phyloP scores from a whole-genome alignment of 2,113 vertebrate species.

The Oostethus manadensis region DNA sequence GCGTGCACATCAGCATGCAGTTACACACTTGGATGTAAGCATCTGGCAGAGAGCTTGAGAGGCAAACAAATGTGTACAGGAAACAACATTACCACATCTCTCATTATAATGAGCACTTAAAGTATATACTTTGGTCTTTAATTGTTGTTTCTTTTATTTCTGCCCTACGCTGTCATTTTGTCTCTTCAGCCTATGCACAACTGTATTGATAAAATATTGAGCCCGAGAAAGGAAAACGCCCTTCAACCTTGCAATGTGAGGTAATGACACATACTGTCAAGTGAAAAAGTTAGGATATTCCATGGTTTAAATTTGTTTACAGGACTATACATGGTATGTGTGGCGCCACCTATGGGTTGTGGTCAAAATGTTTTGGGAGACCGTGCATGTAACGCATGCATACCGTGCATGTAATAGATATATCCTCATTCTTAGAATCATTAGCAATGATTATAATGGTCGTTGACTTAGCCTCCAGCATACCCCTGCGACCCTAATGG shows the following conservation, averaged over 20 bases:
- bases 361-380: too few relatives aligned
- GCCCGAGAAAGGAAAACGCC: slow-evolving; percentile 26
- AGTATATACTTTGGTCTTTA: slow-evolving; percentile 13
- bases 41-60: slow-evolving; percentile 12
- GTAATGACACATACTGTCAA: slow-evolving; percentile 10
- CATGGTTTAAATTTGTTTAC: too few relatives aligned
- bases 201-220: slow-evolving; percentile 50
- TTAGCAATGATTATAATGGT: too few relatives aligned
- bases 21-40: slow-evolving; percentile 10
- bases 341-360: too few relatives aligned
- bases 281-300: too few relatives aligned
- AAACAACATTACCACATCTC: slow-evolving; percentile 14
- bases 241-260: slow-evolving; percentile 34
- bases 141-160: slow-evolving; percentile 4
- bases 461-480: too few relatives aligned
- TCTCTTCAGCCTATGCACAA: slow-evolving; percentile 9
- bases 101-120: slow-evolving; percentile 15
- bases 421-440: too few relatives aligned
- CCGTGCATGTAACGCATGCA: too few relatives aligned
- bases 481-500: too few relatives aligned
- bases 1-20: slow-evolving; percentile 19
- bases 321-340: too few relatives aligned
- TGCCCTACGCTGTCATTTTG: slow-evolving; percentile 3
- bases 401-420: too few relatives aligned
- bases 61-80: slow-evolving; percentile 27